A percentile compares a stretch with the other conserved stretches of the same genome.
Conservation (phyloP, 2,113 vertebrate genomes). For the Donacobius atricapilla region DNA sequence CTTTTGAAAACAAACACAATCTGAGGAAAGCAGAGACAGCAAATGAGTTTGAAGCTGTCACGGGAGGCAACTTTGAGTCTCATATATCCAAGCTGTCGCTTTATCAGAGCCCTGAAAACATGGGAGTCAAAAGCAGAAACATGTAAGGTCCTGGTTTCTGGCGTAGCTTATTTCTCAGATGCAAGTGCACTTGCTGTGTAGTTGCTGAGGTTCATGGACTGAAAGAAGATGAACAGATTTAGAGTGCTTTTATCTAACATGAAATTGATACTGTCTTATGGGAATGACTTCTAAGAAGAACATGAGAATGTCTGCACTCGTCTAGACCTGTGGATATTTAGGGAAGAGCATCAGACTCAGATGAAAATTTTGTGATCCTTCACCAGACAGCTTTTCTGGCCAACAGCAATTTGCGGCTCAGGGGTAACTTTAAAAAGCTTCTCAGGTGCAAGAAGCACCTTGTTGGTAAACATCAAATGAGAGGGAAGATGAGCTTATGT, state of each 20-base stretch:
- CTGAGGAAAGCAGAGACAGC: neutral
- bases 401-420: neutral
- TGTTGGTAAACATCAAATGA: neutral
- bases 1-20: neutral
- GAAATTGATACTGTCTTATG: slow-evolving; percentile 30
- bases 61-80: neutral
- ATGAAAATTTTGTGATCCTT: neutral
- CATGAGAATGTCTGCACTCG: neutral
- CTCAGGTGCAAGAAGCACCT: neutral
- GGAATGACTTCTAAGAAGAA: slow-evolving; percentile 10
- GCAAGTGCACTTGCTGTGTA: neutral
- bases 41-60: neutral
- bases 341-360: neutral
- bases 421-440: neutral
- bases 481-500: neutral
- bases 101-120: neutral
- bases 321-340: neutral
- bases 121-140: neutral
- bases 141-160: neutral
- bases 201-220: neutral
- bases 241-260: slow-evolving; percentile 2
- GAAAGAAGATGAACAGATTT: slow-evolving; percentile 3
- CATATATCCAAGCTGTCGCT: neutral
- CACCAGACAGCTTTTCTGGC: neutral
- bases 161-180: neutral